phyloP scores from a whole-genome alignment of 2,888 invertebrate species.

The Caenorhabditis panamensis region DNA sequence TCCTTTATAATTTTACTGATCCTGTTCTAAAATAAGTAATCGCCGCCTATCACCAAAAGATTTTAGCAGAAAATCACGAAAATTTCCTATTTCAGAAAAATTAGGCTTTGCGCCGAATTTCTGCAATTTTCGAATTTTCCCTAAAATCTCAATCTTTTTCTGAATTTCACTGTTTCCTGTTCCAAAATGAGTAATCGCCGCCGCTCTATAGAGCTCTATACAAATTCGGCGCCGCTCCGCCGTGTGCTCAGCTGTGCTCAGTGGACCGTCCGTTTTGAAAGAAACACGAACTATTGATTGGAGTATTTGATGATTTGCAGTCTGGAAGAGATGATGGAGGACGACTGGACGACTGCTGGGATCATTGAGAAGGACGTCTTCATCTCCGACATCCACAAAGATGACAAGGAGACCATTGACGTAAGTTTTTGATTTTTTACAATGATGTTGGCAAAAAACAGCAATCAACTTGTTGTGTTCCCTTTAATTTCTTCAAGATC shows the following conservation, averaged over 20 bases:
- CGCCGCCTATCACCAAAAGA: too few species aligned
- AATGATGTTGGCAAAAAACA: neutral
- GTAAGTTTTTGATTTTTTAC: slow-evolving; percentile 4
- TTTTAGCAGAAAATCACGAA: neutral
- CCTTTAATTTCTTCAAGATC: neutral
- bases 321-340: slow-evolving; percentile 64
- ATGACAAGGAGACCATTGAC: slow-evolving; percentile 32
- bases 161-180: too few species aligned
- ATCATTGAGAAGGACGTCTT: slow-evolving; percentile 65
- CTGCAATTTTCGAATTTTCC: too few species aligned
- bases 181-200: slow-evolving; percentile 4
- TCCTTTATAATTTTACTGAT: too few species aligned
- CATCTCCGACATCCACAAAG: slow-evolving; percentile 50
- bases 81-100: too few species aligned
- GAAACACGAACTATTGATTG: slow-evolving; percentile 31
- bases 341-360: slow-evolving; percentile 63
- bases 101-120: too few species aligned
- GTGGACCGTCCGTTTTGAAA: slow-evolving; percentile 33
- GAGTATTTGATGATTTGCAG: slow-evolving; percentile 24
- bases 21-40: too few species aligned
- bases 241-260: slow-evolving; percentile 51
- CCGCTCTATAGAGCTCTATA: slow-evolving; percentile 23
- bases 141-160: too few species aligned
- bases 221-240: neutral
- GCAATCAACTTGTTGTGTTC: neutral